Percentiles rank a stretch among this genome's conserved stretches.
Evolutionary conservation across 2,113 vertebrate species (phyloP).

Genomic region (Melanotaenia duboulayi): DNA sequence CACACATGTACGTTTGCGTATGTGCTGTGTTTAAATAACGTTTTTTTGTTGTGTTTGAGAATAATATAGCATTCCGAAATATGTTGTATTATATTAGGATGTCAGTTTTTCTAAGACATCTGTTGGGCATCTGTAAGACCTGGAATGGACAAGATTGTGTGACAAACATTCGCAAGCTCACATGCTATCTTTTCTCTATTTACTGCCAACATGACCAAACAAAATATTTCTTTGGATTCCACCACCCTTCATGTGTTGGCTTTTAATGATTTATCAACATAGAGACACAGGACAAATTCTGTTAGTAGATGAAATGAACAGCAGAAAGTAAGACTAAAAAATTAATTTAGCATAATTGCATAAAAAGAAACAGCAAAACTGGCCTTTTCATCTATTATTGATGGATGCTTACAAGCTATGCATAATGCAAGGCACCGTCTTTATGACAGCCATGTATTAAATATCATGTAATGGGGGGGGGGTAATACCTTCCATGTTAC

Average conservation of each 20-base stretch:
- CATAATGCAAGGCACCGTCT: constrained; percentile 72
- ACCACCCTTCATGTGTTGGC: constrained; percentile 59
- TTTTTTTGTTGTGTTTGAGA: constrained; percentile 9
- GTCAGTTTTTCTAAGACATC: constrained; percentile 44
- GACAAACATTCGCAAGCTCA: constrained; percentile 25
- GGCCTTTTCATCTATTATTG: constrained; percentile 77
- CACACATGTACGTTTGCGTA: constrained; percentile 20
- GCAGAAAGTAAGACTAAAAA: constrained; percentile 61
- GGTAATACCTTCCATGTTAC: constrained; percentile 37
- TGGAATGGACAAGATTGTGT: constrained; percentile 26
- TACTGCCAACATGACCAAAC: constrained; percentile 55
- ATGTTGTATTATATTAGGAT: no score
- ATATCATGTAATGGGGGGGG: constrained; percentile 64
- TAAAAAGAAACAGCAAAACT: constrained; percentile 70
- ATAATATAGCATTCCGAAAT: no score
- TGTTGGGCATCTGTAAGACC: constrained; percentile 56
- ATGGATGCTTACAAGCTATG: constrained; percentile 76
- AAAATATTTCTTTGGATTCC: constrained; percentile 79
- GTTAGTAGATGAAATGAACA: constrained; percentile 44
- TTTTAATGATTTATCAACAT: constrained; percentile 80
- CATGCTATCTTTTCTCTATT: constrained; percentile 28
- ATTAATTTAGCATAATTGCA: constrained; percentile 74
- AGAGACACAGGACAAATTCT: constrained; percentile 65
- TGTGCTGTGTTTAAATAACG: constrained; percentile 28
- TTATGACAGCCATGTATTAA: constrained; percentile 78